Conservation (phyloP, 2,797 vertebrate species). For the Falco cherrug region DNA sequence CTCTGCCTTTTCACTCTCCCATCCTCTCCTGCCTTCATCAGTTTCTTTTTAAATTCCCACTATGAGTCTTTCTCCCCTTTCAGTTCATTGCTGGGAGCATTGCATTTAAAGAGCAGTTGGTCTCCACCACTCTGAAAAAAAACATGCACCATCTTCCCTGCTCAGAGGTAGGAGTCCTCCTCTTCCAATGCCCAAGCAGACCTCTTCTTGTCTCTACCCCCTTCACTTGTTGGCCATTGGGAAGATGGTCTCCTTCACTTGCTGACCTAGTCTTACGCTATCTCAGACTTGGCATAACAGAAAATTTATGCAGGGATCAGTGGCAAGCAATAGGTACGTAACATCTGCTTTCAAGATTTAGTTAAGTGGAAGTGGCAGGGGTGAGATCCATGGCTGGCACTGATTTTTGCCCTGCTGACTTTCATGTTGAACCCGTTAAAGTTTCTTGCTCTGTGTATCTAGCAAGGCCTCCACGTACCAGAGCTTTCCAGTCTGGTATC, state of each 20-base stretch:
- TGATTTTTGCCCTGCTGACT: neutral
- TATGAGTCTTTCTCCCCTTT: neutral
- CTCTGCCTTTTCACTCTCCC: neutral
- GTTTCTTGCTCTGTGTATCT: neutral
- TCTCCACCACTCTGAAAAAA: neutral
- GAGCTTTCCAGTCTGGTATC: neutral
- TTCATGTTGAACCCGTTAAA: neutral
- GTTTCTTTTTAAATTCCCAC: neutral
- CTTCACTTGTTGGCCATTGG: neutral
- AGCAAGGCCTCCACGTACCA: neutral
- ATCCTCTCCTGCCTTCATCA: neutral
- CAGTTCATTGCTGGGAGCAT: neutral
- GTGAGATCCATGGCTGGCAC: neutral
- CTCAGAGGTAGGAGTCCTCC: neutral
- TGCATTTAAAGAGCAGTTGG: neutral
- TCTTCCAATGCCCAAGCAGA: neutral
- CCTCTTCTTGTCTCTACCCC: neutral
- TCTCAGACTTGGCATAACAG: neutral
- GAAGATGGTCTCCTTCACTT: neutral
- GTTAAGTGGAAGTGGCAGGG: neutral
- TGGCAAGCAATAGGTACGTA: neutral
- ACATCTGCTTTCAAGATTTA: neutral
- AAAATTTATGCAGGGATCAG: neutral
- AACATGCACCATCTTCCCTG: neutral
- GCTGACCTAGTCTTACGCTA: neutral